These are phyloP conservation scores for Drosophila bocki DNA, from an alignment of 1,140 invertebrate genomes.

Conservation along the genomic window DNA sequence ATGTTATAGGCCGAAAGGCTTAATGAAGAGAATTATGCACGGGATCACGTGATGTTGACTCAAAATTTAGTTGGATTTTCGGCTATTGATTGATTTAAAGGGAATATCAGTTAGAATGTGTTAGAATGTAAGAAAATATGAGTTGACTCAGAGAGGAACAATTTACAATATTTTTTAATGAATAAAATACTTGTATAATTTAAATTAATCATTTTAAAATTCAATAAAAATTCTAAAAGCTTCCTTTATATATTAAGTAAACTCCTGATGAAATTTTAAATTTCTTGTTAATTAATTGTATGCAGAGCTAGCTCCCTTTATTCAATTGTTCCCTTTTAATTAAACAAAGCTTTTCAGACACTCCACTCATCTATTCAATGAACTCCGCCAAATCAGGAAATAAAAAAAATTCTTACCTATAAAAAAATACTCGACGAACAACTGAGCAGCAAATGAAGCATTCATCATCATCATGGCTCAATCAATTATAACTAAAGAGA, in stretches of 20 bases:
- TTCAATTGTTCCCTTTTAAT: not conserved
- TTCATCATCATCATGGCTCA: slow-evolving; percentile 68
- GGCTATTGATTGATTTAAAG: not conserved
- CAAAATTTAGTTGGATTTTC: not conserved
- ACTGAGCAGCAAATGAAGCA: slow-evolving; percentile 78
- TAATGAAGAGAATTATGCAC: slow-evolving; percentile 20
- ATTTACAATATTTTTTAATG: no score
- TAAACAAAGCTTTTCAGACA: slow-evolving; percentile 14
- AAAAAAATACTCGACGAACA: slow-evolving; percentile 31
- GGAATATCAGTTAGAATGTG: not conserved
- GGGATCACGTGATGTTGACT: slow-evolving; percentile 16
- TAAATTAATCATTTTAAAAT: not conserved
- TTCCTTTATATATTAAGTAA: no score
- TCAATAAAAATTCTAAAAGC: not conserved
- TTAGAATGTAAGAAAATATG: not conserved
- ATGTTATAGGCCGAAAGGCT: slow-evolving; percentile 27
- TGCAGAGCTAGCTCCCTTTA: not conserved
- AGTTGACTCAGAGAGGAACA: no score
- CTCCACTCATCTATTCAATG: slow-evolving; percentile 7
- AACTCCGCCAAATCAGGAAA: slow-evolving; percentile 19
- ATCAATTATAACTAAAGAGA: slow-evolving; percentile 57
- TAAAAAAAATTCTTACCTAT: not conserved
- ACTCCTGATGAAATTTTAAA: not conserved
- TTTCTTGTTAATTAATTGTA: not conserved
- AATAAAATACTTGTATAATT: no score